These are phyloP conservation scores for Cloeon dipterum DNA, from an alignment of 2,888 invertebrate species.

Conservation along the genomic window DNA sequence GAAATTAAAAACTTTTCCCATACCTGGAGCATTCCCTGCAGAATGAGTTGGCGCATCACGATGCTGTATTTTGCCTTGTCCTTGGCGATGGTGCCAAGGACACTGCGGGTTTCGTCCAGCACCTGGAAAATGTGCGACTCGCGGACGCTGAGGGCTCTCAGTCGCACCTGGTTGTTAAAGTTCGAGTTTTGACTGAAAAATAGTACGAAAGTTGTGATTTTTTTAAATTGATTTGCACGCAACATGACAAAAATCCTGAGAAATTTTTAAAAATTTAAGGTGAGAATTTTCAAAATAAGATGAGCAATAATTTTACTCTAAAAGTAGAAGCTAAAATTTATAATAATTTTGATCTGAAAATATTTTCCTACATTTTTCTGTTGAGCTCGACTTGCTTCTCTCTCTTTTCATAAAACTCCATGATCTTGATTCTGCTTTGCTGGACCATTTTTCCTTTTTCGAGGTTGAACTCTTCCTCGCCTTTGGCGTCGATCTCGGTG, in stretches of 20 bases:
- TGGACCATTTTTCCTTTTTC: slow-evolving; percentile 97
- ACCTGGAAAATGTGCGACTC: slow-evolving; percentile 86
- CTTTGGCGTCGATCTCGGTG: slow-evolving; percentile 99
- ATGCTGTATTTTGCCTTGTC: slow-evolving; percentile 49
- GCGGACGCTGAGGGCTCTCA: slow-evolving; percentile 84
- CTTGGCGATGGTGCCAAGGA: slow-evolving; percentile 51
- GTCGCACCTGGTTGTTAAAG: slow-evolving; percentile 93
- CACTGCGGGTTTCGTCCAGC: slow-evolving; percentile 75
- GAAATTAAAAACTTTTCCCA: too few relatives aligned
- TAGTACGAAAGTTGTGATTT: background rate
- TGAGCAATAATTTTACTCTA: too few relatives aligned
- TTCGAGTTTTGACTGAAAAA: slow-evolving; percentile 79
- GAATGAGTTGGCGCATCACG: slow-evolving; percentile 61
- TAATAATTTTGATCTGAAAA: too few relatives aligned
- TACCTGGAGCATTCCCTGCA: slow-evolving; percentile 68
- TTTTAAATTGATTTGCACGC: too few relatives aligned
- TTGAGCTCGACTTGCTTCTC: slow-evolving; percentile 98
- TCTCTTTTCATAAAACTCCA: slow-evolving; percentile 98
- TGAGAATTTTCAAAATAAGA: too few relatives aligned
- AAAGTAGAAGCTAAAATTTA: too few relatives aligned
- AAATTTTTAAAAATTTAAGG: too few relatives aligned
- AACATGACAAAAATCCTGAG: too few relatives aligned
- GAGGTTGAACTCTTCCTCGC: slow-evolving; percentile 99
- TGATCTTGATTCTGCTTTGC: slow-evolving; percentile 95
- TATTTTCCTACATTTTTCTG: slow-evolving; percentile 95